Base-by-base conservation (phyloP, 2,797 vertebrate species). In the Phaenicophaeus curvirostris region DNA sequence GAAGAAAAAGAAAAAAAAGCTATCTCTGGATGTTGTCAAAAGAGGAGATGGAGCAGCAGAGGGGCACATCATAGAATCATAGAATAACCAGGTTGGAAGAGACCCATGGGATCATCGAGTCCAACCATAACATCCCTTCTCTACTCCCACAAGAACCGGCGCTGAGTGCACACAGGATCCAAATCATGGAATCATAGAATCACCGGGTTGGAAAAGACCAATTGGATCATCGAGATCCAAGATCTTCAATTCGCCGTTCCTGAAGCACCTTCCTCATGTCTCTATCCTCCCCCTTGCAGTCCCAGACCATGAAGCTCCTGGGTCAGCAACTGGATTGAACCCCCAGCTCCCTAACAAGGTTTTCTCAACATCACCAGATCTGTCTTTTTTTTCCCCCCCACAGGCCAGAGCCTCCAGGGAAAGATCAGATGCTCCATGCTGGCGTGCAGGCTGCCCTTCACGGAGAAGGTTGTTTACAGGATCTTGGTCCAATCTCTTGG, bases 401-500 rank as follows among this genome's bases (percentile, higher is more conserved):
- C 81, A 86, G 55, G 55, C 81, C 76, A 86, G 87, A 66, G 46
- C 77, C 77, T 18, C 67, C 66, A 50, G 78, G 39, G 69, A 69
- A 66, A 73, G 46, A 77, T 65, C 57, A 84, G 80, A 76, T 0
- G 1, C 55, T 28, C 3, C 6, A 31, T 28, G 4, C 35, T 4
- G 13, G 25, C 53, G 6, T 6, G 27, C 69, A 61, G 65, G 69
- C 90, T 54, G 82, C 74, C 78, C 66, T 87, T 73, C 15, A 3
- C 3, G 30, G 44, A 17, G 25, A 44, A 37, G 74, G 71, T 54
- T 81, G 61, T 42, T 91, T 68, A 35, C 86, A 87, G 91, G 76
- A 41, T 63, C 86, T 55, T 41, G 79, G 44, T 82, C 58, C 89
- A 35, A 63, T 28, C 93, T 87, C 95, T 85, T 27, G 86, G 83